These are phyloP conservation scores for Dipodomys merriami DNA, from an alignment of 2,113 vertebrate species.

Conservation along the genomic window DNA sequence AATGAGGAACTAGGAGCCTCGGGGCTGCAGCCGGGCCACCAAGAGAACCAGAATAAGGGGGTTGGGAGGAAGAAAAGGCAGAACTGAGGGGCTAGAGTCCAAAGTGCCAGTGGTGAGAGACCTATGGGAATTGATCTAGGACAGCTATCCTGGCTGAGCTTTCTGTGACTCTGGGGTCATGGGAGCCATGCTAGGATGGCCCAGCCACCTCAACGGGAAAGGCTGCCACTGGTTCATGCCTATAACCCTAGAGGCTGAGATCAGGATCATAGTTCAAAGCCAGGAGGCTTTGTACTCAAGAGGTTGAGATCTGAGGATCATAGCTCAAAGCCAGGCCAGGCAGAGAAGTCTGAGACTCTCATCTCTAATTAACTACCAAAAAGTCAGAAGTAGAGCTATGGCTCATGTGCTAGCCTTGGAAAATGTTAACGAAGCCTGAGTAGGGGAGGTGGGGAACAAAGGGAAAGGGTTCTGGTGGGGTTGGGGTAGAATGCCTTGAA, in stretches of 20 bases:
- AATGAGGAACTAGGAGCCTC: background rate
- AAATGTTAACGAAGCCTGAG: too few species aligned
- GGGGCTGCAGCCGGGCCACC: background rate
- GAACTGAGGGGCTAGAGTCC: background rate
- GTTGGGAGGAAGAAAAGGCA: background rate
- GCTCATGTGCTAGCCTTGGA: too few species aligned
- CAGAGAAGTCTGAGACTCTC: too few species aligned
- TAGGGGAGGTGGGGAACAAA: too few species aligned
- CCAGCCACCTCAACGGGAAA: background rate
- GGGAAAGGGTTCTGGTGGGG: too few species aligned
- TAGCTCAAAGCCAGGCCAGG: too few species aligned
- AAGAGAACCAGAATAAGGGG: background rate
- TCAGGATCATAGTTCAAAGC: too few species aligned
- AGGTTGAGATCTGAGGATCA: too few species aligned
- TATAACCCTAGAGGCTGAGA: too few species aligned
- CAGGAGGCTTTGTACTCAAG: too few species aligned
- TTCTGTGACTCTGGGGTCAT: background rate
- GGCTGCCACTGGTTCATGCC: background rate
- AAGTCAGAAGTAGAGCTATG: too few species aligned
- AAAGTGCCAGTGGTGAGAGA: background rate
- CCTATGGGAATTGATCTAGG: background rate
- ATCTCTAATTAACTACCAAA: too few species aligned
- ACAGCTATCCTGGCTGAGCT: background rate
- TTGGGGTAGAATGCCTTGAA: background rate
- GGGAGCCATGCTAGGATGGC: background rate